Evolutionary conservation across 2,888 invertebrate genomes (phyloP), one percentile per base, ranked within the genome.

Genomic region (Athalia circularis): DNA sequence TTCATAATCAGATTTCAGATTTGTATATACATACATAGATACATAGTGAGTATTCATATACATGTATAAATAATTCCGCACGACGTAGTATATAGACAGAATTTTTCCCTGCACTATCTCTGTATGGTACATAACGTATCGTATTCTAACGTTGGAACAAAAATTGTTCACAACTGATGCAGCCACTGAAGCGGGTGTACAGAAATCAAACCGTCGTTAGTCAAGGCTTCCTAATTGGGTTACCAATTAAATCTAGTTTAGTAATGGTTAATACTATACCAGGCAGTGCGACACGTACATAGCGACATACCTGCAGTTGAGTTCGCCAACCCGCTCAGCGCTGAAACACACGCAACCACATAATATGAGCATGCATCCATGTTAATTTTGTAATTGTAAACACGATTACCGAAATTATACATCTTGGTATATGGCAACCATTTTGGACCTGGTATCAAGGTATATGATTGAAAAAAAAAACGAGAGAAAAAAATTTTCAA

Each of bases 261-360:
- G 88, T 88, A 87, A 86, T 87, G 86, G 88, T 90, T 89, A 90
- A 90, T 90, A 90, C 89, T 90, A 84, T 89, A 90, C 89, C 90
- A 90, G 88, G 89, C 89, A 90, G 89, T 88, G 86, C 85, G 90
- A 90, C 90, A 91, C 90, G 88, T 91, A 91, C 90, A 91, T 89
- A 89, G 87, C 87, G 90, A 90, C 91, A 90, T 90, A 91, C 91
- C 91, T 91, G 91, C 91, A 86, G 91, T 88, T 80, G 91, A 90
- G 87, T 91, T 91, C 84, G 91, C 91, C 88, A 91, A 89, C 87
- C 91, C 91, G 85, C 91, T 91, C 86, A 91, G 87, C 84, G 91
- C 91, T 91, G 90, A 86, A 91, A 91, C 89, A 91, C 86, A 89
- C 76, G 82, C 82, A 79, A 80, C 72, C 61, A 77, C 62, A 64